Base-by-base conservation (phyloP, 1,140 invertebrate genomes). In the Thaumetopoea pityocampa region DNA sequence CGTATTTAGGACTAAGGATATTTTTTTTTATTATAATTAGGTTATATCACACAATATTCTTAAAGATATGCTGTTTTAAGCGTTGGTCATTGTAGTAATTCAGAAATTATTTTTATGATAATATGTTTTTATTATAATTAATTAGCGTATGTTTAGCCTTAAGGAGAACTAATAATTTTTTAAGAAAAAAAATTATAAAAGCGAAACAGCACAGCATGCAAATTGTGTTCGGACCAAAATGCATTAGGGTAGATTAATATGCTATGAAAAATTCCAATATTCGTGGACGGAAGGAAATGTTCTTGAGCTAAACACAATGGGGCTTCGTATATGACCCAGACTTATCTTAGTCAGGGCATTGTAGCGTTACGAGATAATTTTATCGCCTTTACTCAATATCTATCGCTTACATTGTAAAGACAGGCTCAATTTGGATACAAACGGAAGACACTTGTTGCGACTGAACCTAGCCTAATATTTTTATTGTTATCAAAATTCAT, bases 31-130 rank as follows among this genome's bases (percentile, higher is more conserved):
- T 55, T 57, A 78, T 51, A 72, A 61, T 77, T 70, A 80, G 67
- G 76, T 63, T 77, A 70, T 81, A 81, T 79, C 78, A 80, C 78
- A 82, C 78, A 64, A 64, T 72, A 79, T 68, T 67, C 76, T 78
- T 79, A 79, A 59, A 73, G 76, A 80, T 80, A 80, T 82, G 76
- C 78, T 70, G 64, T 69, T 65, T 52, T 59, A 79, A 82, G 78
- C 78, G 67, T 80, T 78, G 78, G 76, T 82, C 78, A 65, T 41
- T 44, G 60, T 71, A 66, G 46, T 72, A 67, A 66, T 64, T 72
- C 51, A 38, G 62, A 65, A 64, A 59, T 43, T 10, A 56, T 30
- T 22, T 35, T 53, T 37, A 49, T 42, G 24, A 36, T 29, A 43
- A 38, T 35, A 34, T 36, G 12, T 47, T 38, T 44, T 29, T 36